phyloP scores from a whole-genome alignment of 2,797 vertebrate species.

The Aulostomus chinensis region DNA sequence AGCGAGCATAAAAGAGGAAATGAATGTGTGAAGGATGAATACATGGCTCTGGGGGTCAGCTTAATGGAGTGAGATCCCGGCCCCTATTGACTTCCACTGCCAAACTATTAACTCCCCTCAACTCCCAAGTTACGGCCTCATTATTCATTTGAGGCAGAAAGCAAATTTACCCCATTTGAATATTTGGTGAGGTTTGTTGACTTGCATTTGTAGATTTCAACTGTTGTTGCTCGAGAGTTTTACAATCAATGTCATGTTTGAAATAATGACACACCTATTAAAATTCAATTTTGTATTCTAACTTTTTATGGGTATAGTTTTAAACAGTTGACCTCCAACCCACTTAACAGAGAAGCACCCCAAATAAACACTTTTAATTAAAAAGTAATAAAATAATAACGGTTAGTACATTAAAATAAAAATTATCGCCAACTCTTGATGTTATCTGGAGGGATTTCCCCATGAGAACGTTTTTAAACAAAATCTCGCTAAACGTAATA shows the following conservation, averaged over 20 bases:
- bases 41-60: slow-evolving; percentile 95
- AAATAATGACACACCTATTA: too few relatives aligned
- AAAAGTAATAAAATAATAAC: too few relatives aligned
- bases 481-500: too few relatives aligned
- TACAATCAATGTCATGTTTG: background rate
- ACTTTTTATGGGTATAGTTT: too few relatives aligned
- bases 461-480: too few relatives aligned
- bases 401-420: too few relatives aligned
- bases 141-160: slow-evolving; percentile 86
- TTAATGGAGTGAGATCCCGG: slow-evolving; percentile 98
- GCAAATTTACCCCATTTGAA: slow-evolving; percentile 50
- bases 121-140: slow-evolving; percentile 87
- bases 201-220: slow-evolving; percentile 9
- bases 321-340: too few relatives aligned
- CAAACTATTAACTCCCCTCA: slow-evolving; percentile 99
- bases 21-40: slow-evolving; percentile 98
- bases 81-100: slow-evolving; percentile 94
- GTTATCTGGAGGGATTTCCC: too few relatives aligned
- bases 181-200: slow-evolving; percentile 27
- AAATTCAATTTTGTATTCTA: too few relatives aligned
- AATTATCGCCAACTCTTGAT: too few relatives aligned
- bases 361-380: too few relatives aligned
- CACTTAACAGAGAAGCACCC: too few relatives aligned
- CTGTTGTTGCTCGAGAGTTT: background rate
- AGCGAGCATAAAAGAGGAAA: slow-evolving; percentile 94